Conservation (phyloP, 1,140 invertebrate species). For the Drosophila kohkoa region DNA sequence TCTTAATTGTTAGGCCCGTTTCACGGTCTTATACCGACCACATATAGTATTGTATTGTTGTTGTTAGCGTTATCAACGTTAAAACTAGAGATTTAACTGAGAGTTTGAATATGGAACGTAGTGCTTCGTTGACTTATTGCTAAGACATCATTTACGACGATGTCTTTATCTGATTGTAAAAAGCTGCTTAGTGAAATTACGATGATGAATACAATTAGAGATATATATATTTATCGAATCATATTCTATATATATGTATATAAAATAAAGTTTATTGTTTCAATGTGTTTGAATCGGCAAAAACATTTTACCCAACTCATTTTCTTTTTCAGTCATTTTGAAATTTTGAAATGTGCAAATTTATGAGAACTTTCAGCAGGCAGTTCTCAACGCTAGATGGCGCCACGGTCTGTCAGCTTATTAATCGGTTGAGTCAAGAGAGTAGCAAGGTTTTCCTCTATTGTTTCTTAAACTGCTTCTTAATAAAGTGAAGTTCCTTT, state of each 20-base stretch:
- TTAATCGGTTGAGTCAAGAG: not conserved
- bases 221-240: conserved; percentile 54
- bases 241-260: conserved; percentile 46
- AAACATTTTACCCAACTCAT: not conserved
- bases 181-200: conserved; percentile 54
- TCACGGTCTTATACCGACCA: conserved; percentile 17
- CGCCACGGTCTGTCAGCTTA: not conserved
- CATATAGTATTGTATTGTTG: conserved; percentile 50
- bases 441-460: not conserved
- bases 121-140: conserved; percentile 37
- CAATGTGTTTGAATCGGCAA: conserved; percentile 54
- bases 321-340: conserved; percentile 9
- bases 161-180: conserved; percentile 62
- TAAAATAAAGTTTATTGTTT: conserved; percentile 80
- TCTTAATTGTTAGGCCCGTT: conserved; percentile 37
- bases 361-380: not conserved
- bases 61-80: conserved; percentile 41
- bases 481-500: not conserved
- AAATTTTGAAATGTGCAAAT: conserved; percentile 15
- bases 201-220: conserved; percentile 14
- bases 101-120: conserved; percentile 27
- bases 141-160: not conserved
- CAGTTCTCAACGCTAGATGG: conserved; percentile 12
- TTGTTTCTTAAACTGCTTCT: no score
- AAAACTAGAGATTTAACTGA: not conserved